Percentiles rank a stretch among this genome's conserved stretches.
Conservation (phyloP, 2,888 invertebrate genomes). For the Phengaris arion region DNA sequence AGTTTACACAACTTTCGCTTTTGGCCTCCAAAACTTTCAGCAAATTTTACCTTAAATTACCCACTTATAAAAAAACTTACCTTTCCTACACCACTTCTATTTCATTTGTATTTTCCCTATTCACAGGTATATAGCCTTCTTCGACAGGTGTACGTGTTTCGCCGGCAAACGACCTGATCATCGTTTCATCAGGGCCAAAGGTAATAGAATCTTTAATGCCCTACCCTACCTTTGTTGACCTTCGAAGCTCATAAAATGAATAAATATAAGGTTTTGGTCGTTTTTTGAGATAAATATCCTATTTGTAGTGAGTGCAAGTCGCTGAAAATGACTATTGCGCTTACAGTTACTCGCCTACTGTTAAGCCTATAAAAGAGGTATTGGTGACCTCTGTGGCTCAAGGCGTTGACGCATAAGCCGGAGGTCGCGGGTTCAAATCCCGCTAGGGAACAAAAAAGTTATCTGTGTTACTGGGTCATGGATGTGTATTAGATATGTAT, state of each 20-base stretch:
- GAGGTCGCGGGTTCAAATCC: no score
- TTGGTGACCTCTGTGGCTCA: background rate
- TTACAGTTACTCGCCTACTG: background rate
- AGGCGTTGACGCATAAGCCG: no score
- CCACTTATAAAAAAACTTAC: background rate
- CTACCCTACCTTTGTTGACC: constrained; percentile 16
- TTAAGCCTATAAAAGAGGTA: background rate
- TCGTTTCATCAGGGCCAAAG: constrained; percentile 13
- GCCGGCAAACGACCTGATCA: constrained; percentile 20
- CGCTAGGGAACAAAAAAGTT: no score
- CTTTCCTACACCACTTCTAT: background rate
- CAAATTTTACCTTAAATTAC: background rate
- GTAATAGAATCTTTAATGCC: constrained; percentile 23
- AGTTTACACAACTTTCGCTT: no score
- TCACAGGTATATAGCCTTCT: background rate
- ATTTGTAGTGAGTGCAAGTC: background rate
- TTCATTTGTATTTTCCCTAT: background rate
- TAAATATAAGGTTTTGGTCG: background rate
- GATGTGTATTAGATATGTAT: no score
- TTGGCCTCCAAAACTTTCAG: no score
- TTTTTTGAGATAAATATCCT: background rate
- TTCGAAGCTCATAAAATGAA: constrained; percentile 18
- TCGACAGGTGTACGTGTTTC: constrained; percentile 4
- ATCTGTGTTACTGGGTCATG: no score
- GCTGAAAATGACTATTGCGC: background rate